Evolutionary conservation across 1,140 invertebrate species (phyloP).

Genomic region (Prorops nasuta): DNA sequence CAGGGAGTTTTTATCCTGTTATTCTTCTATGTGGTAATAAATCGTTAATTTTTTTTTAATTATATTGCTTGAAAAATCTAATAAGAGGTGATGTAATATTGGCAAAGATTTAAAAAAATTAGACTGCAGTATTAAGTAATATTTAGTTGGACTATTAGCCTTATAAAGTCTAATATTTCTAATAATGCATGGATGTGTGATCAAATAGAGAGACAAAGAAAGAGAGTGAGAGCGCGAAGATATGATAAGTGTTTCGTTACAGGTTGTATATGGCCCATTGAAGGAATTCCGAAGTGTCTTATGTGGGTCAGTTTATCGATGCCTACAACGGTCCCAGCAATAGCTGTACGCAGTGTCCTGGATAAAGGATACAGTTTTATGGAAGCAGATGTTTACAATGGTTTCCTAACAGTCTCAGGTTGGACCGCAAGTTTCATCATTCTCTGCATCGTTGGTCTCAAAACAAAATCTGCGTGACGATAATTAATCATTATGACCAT

Average conservation of each 20-base stretch:
- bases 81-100: too few species aligned
- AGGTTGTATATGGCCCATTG: slow-evolving; percentile 91
- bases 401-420: slow-evolving; percentile 59
- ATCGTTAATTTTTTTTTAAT: not conserved
- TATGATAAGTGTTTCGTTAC: too few species aligned
- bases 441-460: slow-evolving; percentile 52
- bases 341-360: slow-evolving; percentile 64
- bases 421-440: slow-evolving; percentile 58
- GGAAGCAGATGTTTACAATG: slow-evolving; percentile 60
- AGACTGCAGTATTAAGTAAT: too few species aligned
- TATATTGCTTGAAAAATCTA: too few species aligned
- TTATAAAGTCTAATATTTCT: too few species aligned
- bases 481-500: too few species aligned
- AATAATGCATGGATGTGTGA: too few species aligned
- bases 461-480: slow-evolving; percentile 16
- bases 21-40: slow-evolving; percentile 74
- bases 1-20: slow-evolving; percentile 85
- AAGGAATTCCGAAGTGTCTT: slow-evolving; percentile 67
- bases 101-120: too few species aligned
- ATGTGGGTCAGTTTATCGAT: slow-evolving; percentile 60
- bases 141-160: too few species aligned
- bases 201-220: too few species aligned
- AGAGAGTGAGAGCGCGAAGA: too few species aligned
- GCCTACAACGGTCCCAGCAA: slow-evolving; percentile 68
- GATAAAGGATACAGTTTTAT: slow-evolving; percentile 61